These are phyloP conservation scores for Acleris literana DNA, from an alignment of 2,888 invertebrate genomes.

Conservation along the genomic window DNA sequence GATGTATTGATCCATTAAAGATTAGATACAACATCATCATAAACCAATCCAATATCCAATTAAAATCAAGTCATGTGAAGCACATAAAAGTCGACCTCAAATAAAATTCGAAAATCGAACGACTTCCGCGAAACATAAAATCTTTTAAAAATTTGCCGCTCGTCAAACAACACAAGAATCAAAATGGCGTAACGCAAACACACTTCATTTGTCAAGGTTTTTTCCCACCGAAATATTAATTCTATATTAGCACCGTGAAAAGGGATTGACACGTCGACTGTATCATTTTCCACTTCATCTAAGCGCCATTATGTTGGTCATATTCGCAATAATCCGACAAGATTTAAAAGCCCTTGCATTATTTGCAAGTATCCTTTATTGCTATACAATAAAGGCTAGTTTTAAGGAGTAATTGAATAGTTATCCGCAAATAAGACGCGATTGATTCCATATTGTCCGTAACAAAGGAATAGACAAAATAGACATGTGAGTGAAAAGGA, in stretches of 20 bases:
- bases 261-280: slow-evolving; percentile 76
- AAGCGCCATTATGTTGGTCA: slow-evolving; percentile 64
- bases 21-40: slow-evolving; percentile 47
- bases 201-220: slow-evolving; percentile 45
- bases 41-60: slow-evolving; percentile 61
- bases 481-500: slow-evolving; percentile 52
- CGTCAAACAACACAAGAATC: slow-evolving; percentile 49
- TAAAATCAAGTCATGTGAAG: slow-evolving; percentile 64
- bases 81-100: slow-evolving; percentile 58
- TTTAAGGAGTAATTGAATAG: slow-evolving; percentile 35
- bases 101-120: slow-evolving; percentile 39
- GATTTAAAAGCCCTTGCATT: slow-evolving; percentile 32
- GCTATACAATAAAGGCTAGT: slow-evolving; percentile 41
- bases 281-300: slow-evolving; percentile 82
- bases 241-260: slow-evolving; percentile 78
- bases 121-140: slow-evolving; percentile 56
- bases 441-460: slow-evolving; percentile 49
- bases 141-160: slow-evolving; percentile 51
- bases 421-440: slow-evolving; percentile 39
- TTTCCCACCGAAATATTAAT: slow-evolving; percentile 71
- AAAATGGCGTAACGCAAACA: slow-evolving; percentile 57
- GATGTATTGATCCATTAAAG: slow-evolving; percentile 52
- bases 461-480: slow-evolving; percentile 62
- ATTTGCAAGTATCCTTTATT: slow-evolving; percentile 30
- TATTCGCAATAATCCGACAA: slow-evolving; percentile 49